Base-by-base conservation (phyloP, 2,797 vertebrate genomes). In the Tamandua tetradactyla region DNA sequence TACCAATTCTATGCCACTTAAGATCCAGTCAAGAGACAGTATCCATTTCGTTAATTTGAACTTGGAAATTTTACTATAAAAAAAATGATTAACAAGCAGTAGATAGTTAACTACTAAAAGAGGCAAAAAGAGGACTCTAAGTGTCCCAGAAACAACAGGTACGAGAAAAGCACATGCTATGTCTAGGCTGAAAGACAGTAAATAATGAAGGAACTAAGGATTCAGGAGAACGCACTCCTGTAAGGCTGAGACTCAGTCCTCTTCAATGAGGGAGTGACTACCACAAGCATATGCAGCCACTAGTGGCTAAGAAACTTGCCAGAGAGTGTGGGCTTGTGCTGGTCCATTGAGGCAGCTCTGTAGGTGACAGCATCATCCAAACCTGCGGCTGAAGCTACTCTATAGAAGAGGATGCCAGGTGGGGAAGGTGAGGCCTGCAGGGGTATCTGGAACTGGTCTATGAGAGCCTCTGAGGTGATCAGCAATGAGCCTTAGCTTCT, bases 21-120 rank as follows among this genome's bases (percentile, higher is more conserved):
- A 68, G 44, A 89, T 35, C 44, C 64, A n/a, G 17, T 91, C 75
- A 64, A 15, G 80, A 95, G 61, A 89, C 66, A 64, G 81, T 93
- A 64, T 40, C 68, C 74, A 75, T 32, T 57, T 8, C 40, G 40
- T 68, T 74, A 44, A 74, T 37, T 30, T 78, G 75, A 81, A 74
- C 35, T 74, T 74, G 86, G 71, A 61, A 49, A 52, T 5, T 68
- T 64, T 94, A 78, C 52, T n/a, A 81, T 57, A 62, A 95, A 81
- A 95, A 81, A 61, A 87, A 72, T 64, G 66, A 10, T 87, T 72
- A 75, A 76, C 42, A 69, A 91, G 30, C 27, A 76, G 74, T 71
- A 12, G 35, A 40, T 68, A 25, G 17, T 74, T 90, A 62, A 90
- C 71, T 69, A 88, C 74, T 44, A 94, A 87, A 74, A 66, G 11